Evolutionary conservation across 2,888 invertebrate genomes (phyloP).

Genomic region (Oscheius sp.): DNA sequence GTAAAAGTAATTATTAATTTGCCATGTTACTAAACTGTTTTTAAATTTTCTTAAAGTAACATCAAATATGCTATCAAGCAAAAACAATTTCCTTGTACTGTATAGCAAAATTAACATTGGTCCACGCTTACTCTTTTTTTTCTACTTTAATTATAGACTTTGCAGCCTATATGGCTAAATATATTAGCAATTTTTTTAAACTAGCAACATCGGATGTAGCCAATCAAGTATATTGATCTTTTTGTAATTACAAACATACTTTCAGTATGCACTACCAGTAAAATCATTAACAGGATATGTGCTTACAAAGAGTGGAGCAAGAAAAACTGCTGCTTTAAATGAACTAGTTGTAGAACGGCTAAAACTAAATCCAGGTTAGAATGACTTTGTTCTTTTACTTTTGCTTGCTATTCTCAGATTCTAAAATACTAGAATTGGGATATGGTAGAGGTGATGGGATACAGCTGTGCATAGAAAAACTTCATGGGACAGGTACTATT

Average conservation of each 20-base stretch:
- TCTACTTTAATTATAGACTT: too few relatives aligned
- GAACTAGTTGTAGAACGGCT: conserved; percentile 43
- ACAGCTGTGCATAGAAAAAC: conserved; percentile 38
- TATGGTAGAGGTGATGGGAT: conserved; percentile 64
- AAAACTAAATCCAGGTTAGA: conserved; percentile 39
- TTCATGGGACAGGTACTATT: conserved; percentile 46
- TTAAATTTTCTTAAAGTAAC: too few relatives aligned
- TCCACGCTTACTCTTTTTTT: too few relatives aligned
- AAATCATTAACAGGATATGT: conserved; percentile 48
- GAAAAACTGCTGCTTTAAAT: conserved; percentile 39
- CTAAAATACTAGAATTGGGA: conserved; percentile 65
- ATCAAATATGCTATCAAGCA: too few relatives aligned
- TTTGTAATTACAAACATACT: neutral
- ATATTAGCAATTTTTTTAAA: conserved; percentile 32
- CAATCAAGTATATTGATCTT: conserved; percentile 33
- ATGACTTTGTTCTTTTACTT: neutral
- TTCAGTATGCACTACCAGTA: conserved; percentile 46
- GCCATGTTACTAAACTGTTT: too few relatives aligned
- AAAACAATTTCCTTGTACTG: too few relatives aligned
- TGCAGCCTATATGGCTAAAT: conserved; percentile 12
- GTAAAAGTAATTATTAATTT: too few relatives aligned
- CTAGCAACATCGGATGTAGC: conserved; percentile 48
- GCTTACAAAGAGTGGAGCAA: conserved; percentile 38
- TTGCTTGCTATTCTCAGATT: conserved; percentile 40
- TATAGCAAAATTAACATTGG: too few relatives aligned